Evolutionary conservation across 2,797 vertebrate genomes (phyloP), one percentile per base, ranked within the genome.

Genomic region (Vultur gryphus): DNA sequence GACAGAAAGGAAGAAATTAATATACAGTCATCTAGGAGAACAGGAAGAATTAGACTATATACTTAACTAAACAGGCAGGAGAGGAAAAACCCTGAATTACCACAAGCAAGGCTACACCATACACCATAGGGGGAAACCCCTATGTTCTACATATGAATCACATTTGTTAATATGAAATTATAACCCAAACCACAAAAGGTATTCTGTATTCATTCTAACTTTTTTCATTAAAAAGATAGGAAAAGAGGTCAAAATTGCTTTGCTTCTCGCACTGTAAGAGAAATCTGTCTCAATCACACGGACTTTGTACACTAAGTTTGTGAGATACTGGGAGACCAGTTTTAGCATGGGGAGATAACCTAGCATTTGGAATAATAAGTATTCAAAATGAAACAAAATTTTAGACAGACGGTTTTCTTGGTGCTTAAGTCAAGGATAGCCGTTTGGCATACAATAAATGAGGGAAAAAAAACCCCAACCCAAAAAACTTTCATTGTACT

Each of bases 81-180:
- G 54, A 94, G 84, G 95, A 97, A 97, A 96, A 87, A 48, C 55
- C 93, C 86, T 81, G 67, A 77, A 75, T 69, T 84, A 90, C 64
- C 93, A 93, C 96, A 89, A 79, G 71, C 61, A 93, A 87, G 84
- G 89, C 95, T 91, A 93, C 31, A 83, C 91, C 43, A 70, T 49
- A 76, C 2, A 75, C 13, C 51, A 39, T 1, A 82, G 66, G 95
- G 94, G 91, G 97, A 96, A 97, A 69, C 37, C 87, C 97, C 93
- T 84, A 3, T 0, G 0, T 93, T 97, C 89, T 80, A 90, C 62
- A 52, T 43, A 78, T 95, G 92, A 95, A 95, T 97, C 95, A 93
- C 66, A 35, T 29, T 13, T 84, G 67, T 85, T 87, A 95, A 89
- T 52, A 95, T 58, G 86, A 96, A 97, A 96, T 94, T 78, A 89